A percentile compares a stretch with the other conserved stretches of the same genome.
Evolutionary conservation across 2,113 vertebrate species (phyloP).

Genomic region (Tyto alba): DNA sequence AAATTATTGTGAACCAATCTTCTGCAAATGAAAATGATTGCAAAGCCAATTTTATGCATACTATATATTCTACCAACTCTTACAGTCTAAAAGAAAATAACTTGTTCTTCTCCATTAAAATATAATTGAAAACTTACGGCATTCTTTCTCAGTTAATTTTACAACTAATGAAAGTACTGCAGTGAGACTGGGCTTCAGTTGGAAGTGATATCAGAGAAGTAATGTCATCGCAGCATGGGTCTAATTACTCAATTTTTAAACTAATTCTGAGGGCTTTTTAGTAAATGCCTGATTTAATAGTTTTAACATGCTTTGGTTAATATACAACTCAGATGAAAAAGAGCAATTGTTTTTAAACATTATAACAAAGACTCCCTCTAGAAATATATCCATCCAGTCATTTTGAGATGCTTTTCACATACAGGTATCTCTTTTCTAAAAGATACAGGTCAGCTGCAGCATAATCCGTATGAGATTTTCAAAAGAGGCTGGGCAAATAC

Average conservation of each 20-base stretch:
- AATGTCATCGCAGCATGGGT: conserved; percentile 59
- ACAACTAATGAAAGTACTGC: conserved; percentile 52
- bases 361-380: neutral
- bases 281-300: conserved; percentile 51
- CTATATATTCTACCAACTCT: neutral
- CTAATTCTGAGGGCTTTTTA: conserved; percentile 65
- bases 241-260: conserved; percentile 72
- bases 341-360: conserved; percentile 40
- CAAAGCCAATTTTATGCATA: neutral
- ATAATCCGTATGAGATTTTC: neutral
- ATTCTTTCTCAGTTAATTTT: conserved; percentile 50
- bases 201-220: conserved; percentile 33
- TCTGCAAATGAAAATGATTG: conserved; percentile 13
- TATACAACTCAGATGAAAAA: conserved; percentile 22
- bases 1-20: conserved; percentile 33
- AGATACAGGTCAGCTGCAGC: neutral
- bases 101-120: conserved; percentile 53
- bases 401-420: neutral
- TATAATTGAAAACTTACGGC: conserved; percentile 51
- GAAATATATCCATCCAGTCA: neutral
- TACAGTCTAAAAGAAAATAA: conserved; percentile 2
- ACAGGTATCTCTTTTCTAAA: neutral
- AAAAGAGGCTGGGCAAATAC: neutral
- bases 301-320: conserved; percentile 37
- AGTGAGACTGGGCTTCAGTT: conserved; percentile 3